Conservation (phyloP, 1,140 invertebrate genomes). For the Calephelis virginiensis region DNA sequence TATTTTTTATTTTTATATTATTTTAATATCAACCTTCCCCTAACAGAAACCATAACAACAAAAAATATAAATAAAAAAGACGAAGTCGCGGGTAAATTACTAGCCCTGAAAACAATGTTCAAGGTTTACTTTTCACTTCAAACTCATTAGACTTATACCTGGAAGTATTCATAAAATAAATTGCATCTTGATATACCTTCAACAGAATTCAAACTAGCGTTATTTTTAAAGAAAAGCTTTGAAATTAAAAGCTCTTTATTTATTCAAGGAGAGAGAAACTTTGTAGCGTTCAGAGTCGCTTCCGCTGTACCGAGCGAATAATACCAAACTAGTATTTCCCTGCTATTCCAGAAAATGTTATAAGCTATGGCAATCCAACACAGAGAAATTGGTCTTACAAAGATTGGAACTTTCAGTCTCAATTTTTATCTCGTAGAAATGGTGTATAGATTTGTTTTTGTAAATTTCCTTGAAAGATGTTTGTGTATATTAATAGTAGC, state of each 20-base stretch:
- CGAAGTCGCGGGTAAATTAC: too few species aligned
- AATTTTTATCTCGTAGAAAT: not conserved
- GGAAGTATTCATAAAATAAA: conserved; percentile 5
- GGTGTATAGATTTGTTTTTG: not conserved
- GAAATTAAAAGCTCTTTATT: conserved; percentile 18
- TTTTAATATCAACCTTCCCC: too few species aligned
- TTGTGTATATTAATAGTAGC: too few species aligned
- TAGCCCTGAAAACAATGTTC: too few species aligned
- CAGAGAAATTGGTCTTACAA: conserved; percentile 1
- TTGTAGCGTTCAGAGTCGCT: conserved; percentile 9
- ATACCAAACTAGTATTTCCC: conserved; percentile 13
- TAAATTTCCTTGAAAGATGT: not conserved
- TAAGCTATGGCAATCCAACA: conserved; percentile 4
- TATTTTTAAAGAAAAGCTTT: conserved; percentile 18
- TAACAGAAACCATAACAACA: too few species aligned
- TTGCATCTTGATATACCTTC: conserved; percentile 13
- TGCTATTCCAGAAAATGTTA: conserved; percentile 12
- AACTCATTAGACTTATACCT: not conserved
- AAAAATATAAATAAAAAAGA: too few species aligned
- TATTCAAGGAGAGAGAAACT: conserved; percentile 15
- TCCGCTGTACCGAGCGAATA: conserved; percentile 16
- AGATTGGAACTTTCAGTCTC: not conserved
- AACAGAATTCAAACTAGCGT: conserved; percentile 7
- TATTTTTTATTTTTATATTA: too few species aligned
- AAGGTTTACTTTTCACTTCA: too few species aligned